Conservation (phyloP, 2,888 invertebrate genomes). For the Gortyna flavago region DNA sequence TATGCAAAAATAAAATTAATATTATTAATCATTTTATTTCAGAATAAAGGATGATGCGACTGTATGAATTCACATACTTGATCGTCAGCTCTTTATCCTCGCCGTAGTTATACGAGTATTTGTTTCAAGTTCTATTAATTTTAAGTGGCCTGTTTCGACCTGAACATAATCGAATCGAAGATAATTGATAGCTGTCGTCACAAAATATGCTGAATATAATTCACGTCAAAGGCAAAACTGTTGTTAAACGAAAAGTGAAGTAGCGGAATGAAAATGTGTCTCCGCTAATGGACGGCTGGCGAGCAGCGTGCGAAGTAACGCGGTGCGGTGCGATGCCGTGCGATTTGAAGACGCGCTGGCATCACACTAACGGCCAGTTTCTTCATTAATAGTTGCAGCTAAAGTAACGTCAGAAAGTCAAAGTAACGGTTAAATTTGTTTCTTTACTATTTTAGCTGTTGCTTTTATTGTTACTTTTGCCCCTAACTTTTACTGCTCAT, state of each 20-base stretch:
- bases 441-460: no score
- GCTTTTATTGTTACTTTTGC: no score
- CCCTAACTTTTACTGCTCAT: no score
- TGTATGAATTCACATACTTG: no score
- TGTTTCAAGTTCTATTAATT: not conserved
- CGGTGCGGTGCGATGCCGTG: not conserved
- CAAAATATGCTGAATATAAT: conserved; percentile 6
- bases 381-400: no score
- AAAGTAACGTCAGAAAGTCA: no score
- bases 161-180: not conserved
- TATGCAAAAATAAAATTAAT: no score
- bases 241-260: conserved; percentile 1
- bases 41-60: no score
- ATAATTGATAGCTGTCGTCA: not conserved
- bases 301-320: not conserved
- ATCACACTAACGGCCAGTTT: not conserved
- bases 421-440: no score
- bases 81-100: not conserved
- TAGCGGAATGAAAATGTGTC: conserved; percentile 4
- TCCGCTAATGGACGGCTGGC: not conserved
- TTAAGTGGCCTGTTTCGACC: not conserved
- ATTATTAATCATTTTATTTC: no score
- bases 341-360: not conserved
- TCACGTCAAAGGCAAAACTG: conserved; percentile 1
- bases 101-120: not conserved